Conservation (phyloP, 2,888 invertebrate species). For the Catocala fraxini region DNA sequence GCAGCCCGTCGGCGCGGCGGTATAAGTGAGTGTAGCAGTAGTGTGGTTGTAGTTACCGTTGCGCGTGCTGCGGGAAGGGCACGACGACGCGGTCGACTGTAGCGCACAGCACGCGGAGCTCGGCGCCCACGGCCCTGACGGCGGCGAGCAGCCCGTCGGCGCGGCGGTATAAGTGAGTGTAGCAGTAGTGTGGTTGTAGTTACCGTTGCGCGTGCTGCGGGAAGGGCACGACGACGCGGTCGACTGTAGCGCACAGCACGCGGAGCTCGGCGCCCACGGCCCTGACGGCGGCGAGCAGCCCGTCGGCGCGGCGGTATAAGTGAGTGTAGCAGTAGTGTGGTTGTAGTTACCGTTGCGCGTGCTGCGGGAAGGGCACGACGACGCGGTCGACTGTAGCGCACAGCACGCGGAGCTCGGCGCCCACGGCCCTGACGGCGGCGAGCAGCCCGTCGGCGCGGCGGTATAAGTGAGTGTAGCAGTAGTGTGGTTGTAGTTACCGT, state of each 20-base stretch:
- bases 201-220: slow-evolving; percentile 92
- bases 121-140: slow-evolving; percentile 93
- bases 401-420: slow-evolving; percentile 92
- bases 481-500: slow-evolving; percentile 68
- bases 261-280: slow-evolving; percentile 94
- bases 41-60: slow-evolving; percentile 78
- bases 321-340: background rate
- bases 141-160: slow-evolving; percentile 87
- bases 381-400: slow-evolving; percentile 95
- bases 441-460: slow-evolving; percentile 88
- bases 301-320: slow-evolving; percentile 82
- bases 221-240: slow-evolving; percentile 92
- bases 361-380: slow-evolving; percentile 91
- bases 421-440: slow-evolving; percentile 91
- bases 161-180: slow-evolving; percentile 50
- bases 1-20: slow-evolving; percentile 87
- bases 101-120: slow-evolving; percentile 92
- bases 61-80: slow-evolving; percentile 92
- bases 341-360: slow-evolving; percentile 88
- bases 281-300: slow-evolving; percentile 88
- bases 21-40: background rate
- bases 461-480: background rate
- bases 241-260: slow-evolving; percentile 94
- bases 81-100: slow-evolving; percentile 95
- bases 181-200: background rate